Conservation (phyloP, 2,888 invertebrate genomes). For the Leptodirus hochenwartii region DNA sequence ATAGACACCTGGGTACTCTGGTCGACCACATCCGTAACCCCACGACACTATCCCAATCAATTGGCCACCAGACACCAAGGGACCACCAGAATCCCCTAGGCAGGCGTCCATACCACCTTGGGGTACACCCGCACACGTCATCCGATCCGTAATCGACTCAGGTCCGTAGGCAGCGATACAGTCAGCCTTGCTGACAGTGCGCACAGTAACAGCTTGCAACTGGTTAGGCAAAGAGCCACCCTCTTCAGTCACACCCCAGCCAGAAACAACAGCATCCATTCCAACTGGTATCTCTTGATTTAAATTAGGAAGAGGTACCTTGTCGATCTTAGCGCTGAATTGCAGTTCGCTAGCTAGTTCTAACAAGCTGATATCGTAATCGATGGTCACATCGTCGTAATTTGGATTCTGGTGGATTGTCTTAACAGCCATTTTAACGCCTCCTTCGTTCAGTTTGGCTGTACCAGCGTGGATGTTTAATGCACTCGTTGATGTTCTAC, state of each 20-base stretch:
- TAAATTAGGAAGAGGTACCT: too few relatives aligned
- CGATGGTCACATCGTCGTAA: slow-evolving; percentile 9
- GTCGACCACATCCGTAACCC: too few relatives aligned
- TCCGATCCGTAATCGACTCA: slow-evolving; percentile 11
- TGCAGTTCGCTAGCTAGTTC: too few relatives aligned
- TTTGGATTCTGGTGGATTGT: slow-evolving; percentile 11
- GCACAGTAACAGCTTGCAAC: slow-evolving; percentile 11
- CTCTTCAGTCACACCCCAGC: slow-evolving; percentile 8
- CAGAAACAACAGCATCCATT: slow-evolving; percentile 7
- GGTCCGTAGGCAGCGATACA: slow-evolving; percentile 10
- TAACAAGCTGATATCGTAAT: slow-evolving; percentile 13
- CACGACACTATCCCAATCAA: too few relatives aligned
- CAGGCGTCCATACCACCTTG: slow-evolving; percentile 13
- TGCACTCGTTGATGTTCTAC: slow-evolving; percentile 2
- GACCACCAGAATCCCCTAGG: too few relatives aligned
- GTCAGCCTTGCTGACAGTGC: slow-evolving; percentile 10
- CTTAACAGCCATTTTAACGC: slow-evolving; percentile 8
- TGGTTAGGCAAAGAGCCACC: slow-evolving; percentile 5
- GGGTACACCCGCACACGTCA: slow-evolving; percentile 14
- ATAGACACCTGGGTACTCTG: too few relatives aligned
- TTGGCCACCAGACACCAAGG: too few relatives aligned
- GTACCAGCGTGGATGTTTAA: slow-evolving; percentile 9
- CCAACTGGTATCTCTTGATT: too few relatives aligned
- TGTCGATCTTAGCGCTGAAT: too few relatives aligned
- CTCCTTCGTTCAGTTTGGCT: slow-evolving; percentile 8